Base-by-base conservation (phyloP, 1,140 invertebrate genomes). In the Nebria ingens region DNA sequence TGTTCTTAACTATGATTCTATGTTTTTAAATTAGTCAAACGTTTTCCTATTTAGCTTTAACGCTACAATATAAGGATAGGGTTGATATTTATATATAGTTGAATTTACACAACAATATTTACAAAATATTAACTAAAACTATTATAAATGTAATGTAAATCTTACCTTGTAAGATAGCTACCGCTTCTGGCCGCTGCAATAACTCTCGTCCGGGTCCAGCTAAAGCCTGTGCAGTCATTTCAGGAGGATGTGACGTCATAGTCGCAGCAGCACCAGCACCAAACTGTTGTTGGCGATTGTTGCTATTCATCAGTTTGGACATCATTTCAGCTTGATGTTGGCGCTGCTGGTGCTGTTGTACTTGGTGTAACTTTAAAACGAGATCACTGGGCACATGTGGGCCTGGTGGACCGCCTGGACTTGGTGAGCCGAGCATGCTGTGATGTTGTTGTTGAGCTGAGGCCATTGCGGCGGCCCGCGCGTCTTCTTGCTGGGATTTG, bases 141-240 rank as follows among this genome's bases (percentile, higher is more conserved):
- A 59, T 21, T 25, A 19, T 53, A 15, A 25, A 25, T 51, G 45
- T 42, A 51, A 52, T 15, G 17, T 52, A 9, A 9, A 34, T n/a
- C 59, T 55, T 67, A 77, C 85, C 83, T 67, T 82, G 80, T 62
- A 87, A 78, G 29, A 87, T 84, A 34, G 81, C 82, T 66, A 84
- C 80, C 3, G 85, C 84, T 69, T 88, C 86, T 0, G 84, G 83
- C 59, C 84, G 68, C 64, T 82, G 82, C 23, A 87, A 62, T 49
- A 87, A 68, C 56, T 86, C 84, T 25, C 78, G 70, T 11, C 68
- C 70, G 2, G 40, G 15, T 12, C 3, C 15, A 3, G 6, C 40
- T 17, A 45, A 73, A 66, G 25, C 77, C 62, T 61, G 67, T n/a
- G n/a, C n/a, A 65, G 25, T 73, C 63, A 64, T 70, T 82, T 69